A percentile compares a stretch with the other conserved stretches of the same genome.
phyloP scores from a whole-genome alignment of 2,888 invertebrate species.

The Cosmorhoe ocellata region DNA sequence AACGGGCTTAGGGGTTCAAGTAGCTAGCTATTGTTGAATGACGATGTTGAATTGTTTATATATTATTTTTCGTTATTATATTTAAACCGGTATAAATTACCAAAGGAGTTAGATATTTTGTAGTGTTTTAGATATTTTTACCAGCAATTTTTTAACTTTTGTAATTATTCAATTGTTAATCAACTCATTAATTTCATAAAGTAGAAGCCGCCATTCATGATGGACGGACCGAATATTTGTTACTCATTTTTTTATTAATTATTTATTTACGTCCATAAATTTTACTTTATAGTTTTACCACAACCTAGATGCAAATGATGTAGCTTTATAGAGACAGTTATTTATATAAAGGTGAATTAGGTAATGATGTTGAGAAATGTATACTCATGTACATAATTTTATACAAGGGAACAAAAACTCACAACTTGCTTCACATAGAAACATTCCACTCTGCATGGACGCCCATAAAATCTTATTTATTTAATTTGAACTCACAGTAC shows the following conservation, averaged over 20 bases:
- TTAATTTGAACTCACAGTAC: constrained; percentile 35
- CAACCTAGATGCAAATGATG: constrained; percentile 43
- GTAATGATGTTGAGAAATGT: constrained; percentile 39
- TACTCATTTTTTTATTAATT: constrained; percentile 39
- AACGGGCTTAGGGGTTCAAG: neutral
- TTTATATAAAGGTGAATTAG: constrained; percentile 59
- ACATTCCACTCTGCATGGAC: constrained; percentile 35
- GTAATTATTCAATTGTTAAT: constrained; percentile 37
- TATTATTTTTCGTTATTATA: constrained; percentile 64
- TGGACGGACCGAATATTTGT: constrained; percentile 28
- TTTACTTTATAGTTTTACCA: constrained; percentile 45
- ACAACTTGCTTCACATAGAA: constrained; percentile 40
- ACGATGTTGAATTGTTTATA: constrained; percentile 61
- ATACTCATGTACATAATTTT: constrained; percentile 53
- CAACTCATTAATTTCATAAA: constrained; percentile 23
- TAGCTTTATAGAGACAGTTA: constrained; percentile 54
- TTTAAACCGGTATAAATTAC: constrained; percentile 77
- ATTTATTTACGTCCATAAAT: constrained; percentile 49
- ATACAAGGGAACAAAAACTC: constrained; percentile 66
- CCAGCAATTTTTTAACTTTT: constrained; percentile 43
- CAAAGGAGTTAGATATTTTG: constrained; percentile 77
- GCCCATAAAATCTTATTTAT: constrained; percentile 22
- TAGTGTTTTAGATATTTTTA: constrained; percentile 71
- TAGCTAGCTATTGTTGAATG: constrained; percentile 37
- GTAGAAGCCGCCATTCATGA: constrained; percentile 23